Evolutionary conservation across 1,140 invertebrate genomes (phyloP), one percentile per base, ranked within the genome.

Genomic region (Danaus melanippus): DNA sequence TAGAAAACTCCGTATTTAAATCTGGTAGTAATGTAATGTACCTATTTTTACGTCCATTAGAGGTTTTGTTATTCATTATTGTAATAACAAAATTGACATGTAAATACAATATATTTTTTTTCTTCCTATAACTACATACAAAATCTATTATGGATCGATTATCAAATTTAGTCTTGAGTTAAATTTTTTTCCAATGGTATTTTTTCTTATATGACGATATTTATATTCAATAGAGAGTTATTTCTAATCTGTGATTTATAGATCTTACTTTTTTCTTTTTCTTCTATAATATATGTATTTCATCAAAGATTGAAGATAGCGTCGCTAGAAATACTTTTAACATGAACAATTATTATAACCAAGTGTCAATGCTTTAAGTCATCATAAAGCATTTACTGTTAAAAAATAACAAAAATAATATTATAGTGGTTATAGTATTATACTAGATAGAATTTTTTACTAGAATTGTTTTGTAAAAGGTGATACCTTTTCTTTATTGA

Each of bases 11-110:
- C 21, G 21, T 32, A 32, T 49, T 40, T 42, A 46, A 48, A 21
- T 48, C 48, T 48, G 46, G 53, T 55, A 55, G 41, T 7, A 21
- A 11, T 50, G 32, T 49, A 60, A 53, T 60, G 61, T 67, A 64
- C 61, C 58, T 64, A 53, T 56, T 58, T 64, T 53, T 51, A 64
- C 65, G 65, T 67, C 65, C 65, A 67, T 47, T 56, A 58, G 50
- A 54, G 51, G 56, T 58, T 65, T 45, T 43, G 46, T 46, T 45
- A n/a, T n/a, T n/a, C n/a, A n/a, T n/a, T n/a, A 46, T 17, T 10
- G 21, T 32, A 41, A 46, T 41, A 50, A 8, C 6, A 53, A 11
- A 0, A 12, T 39, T 45, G n/a, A 21, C 21, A 50, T 8, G 32
- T 40, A 41, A 10, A 10, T 12, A 49, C 11, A 12, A 39, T 32